These are phyloP conservation scores for Hylaeus volcanicus DNA, from an alignment of 1,140 invertebrate species.

Conservation along the genomic window DNA sequence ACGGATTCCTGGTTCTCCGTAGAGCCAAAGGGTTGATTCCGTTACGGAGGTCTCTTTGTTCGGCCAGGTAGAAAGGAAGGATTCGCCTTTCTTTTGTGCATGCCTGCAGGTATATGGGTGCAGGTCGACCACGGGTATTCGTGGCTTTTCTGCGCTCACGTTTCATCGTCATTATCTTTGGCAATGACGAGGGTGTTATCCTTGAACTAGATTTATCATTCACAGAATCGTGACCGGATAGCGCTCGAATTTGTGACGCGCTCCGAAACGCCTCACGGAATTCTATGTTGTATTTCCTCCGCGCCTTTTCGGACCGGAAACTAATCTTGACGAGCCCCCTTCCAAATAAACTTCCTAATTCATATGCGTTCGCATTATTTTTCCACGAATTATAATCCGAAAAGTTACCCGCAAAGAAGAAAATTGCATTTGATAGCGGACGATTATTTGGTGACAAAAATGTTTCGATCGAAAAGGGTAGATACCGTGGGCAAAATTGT, in stretches of 20 bases:
- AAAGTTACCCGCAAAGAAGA: too few relatives aligned
- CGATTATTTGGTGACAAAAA: neutral
- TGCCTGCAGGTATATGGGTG: constrained; percentile 63
- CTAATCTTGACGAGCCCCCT: neutral
- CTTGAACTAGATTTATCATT: constrained; percentile 68
- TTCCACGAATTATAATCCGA: neutral
- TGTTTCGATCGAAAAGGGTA: neutral
- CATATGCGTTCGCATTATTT: neutral
- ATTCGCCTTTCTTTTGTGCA: constrained; percentile 59
- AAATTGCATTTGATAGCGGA: too few relatives aligned
- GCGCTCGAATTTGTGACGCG: constrained; percentile 25
- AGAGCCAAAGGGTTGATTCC: constrained; percentile 58
- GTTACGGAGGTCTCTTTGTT: constrained; percentile 67
- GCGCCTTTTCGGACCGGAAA: neutral
- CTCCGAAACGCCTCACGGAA: constrained; percentile 22
- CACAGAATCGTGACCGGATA: constrained; percentile 22
- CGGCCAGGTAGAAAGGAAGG: constrained; percentile 60
- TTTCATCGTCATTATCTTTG: constrained; percentile 64
- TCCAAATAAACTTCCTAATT: neutral
- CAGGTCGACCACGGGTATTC: constrained; percentile 48
- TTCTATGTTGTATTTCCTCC: constrained; percentile 5
- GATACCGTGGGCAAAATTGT: too few relatives aligned
- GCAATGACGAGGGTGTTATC: constrained; percentile 67
- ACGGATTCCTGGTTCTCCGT: constrained; percentile 35
- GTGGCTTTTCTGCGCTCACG: constrained; percentile 56